Evolutionary conservation across 23 tunicate species (phyloP).

Genomic region (Botrylloides violaceus): DNA sequence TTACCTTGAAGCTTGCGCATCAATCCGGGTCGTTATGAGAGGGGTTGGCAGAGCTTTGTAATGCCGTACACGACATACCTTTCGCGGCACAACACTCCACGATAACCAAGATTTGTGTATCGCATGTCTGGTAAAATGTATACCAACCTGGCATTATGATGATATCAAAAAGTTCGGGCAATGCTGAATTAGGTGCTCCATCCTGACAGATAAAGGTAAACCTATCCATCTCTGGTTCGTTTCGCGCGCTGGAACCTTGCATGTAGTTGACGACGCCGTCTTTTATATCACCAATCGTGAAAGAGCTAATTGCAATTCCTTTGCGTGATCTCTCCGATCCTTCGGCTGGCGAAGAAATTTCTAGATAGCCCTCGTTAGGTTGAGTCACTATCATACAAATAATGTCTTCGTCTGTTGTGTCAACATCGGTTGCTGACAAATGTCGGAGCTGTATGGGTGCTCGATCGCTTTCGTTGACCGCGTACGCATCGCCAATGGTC

Average conservation of each 20-base stretch:
- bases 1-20: no score
- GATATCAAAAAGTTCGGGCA: constrained; percentile 30
- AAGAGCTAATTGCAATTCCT: constrained; percentile 86
- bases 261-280: constrained; percentile 80
- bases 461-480: constrained; percentile 75
- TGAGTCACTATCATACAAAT: constrained; percentile 83
- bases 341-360: constrained; percentile 78
- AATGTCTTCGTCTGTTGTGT: constrained; percentile 77
- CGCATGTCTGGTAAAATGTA: no score
- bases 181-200: constrained; percentile 75
- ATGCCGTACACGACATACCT: no score
- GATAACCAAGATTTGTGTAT: no score
- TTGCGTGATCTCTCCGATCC: constrained; percentile 91
- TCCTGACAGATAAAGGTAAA: constrained; percentile 88
- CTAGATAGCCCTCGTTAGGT: constrained; percentile 88
- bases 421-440: constrained; percentile 68
- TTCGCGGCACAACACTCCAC: no score
- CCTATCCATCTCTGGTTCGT: constrained; percentile 80
- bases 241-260: constrained; percentile 68
- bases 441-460: constrained; percentile 66
- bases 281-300: constrained; percentile 72
- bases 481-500: constrained; percentile 37
- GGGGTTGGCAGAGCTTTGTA: no score
- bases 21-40: no score
- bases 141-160: constrained; percentile 72